Evolutionary conservation across 2,113 vertebrate species (phyloP), one percentile per base, ranked within the genome.

Genomic region (Nothoprocta pentlandii): DNA sequence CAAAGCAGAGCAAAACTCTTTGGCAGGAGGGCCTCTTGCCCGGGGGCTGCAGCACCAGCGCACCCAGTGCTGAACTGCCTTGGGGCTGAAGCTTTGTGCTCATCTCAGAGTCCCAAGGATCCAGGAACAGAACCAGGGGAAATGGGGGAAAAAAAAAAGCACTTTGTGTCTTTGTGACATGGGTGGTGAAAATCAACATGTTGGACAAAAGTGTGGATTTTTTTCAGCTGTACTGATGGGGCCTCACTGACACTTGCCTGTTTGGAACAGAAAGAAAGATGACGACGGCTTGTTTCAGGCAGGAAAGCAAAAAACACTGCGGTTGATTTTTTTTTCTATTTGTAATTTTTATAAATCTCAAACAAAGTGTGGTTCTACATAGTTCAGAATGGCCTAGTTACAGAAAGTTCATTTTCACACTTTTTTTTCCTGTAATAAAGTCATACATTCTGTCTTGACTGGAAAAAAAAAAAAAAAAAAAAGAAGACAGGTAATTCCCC

Each of bases 291-390:
- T 86, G 23, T 19, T 92, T 74, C n/a, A 49, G 49, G 22, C 49
- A 49, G 49, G 49, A 49, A 49, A 49, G 22, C 49, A 49, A 49
- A 49, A 49, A 49, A 22, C 49, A 49, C 49, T 22, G 21, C 9
- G 49, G 21, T 22, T 49, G 49, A 49, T 49, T 49, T 97, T 96
- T 58, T 83, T 64, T 96, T 94, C 67, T 91, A 86, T 92, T 91
- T 94, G 93, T 94, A 89, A 71, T 96, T 96, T 96, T 97, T 97
- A 97, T 97, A 97, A 97, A 97, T 95, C 95, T 89, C 94, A 94
- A 94, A 97, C 91, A 81, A 96, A 95, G 85, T 94, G 85, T 96
- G 89, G 51, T 94, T 96, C 92, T 97, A 97, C 97, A 97, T 68
- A 95, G 87, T 92, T 96, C 75, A 74, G 86, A 90, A 89, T 80